These are phyloP conservation scores for Sthenelais limicola DNA, from an alignment of 2,888 invertebrate species.

Conservation along the genomic window DNA sequence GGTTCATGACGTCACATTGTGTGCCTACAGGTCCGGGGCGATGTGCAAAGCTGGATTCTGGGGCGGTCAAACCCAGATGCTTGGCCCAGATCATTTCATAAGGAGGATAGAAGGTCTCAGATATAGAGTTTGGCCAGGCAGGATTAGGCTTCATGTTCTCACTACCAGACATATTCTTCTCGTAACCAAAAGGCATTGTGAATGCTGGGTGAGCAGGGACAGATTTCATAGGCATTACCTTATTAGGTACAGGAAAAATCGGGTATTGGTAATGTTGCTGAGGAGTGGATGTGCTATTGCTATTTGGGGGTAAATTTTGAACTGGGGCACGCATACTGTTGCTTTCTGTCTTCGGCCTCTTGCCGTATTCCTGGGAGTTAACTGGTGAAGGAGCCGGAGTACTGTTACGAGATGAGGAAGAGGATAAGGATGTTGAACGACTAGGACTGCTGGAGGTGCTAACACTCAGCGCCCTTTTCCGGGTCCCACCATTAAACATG, in stretches of 20 bases:
- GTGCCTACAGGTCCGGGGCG: constrained; percentile 6
- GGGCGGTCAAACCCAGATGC: constrained; percentile 45
- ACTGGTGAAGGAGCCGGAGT: not conserved
- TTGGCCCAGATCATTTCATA: constrained; percentile 51
- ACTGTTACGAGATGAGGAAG: not conserved
- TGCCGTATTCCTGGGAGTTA: not conserved
- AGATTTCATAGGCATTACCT: constrained; percentile 37
- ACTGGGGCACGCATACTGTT: not conserved
- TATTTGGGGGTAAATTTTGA: not conserved
- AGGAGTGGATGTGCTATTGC: not conserved
- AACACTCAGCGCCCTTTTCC: constrained; percentile 77
- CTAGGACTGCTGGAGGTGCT: constrained; percentile 26
- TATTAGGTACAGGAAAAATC: constrained; percentile 45
- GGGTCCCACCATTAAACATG: constrained; percentile 97
- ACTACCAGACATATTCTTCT: constrained; percentile 1
- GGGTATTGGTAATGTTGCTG: constrained; percentile 40
- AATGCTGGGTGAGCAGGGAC: constrained; percentile 40
- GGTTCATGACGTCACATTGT: constrained; percentile 23
- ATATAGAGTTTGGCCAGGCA: constrained; percentile 1
- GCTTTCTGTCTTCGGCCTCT: constrained; percentile 13
- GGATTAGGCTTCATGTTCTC: not conserved
- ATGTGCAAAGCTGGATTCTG: constrained; percentile 33
- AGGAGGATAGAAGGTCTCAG: constrained; percentile 43
- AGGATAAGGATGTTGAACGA: not conserved
- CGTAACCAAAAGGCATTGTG: constrained; percentile 39